Evolutionary conservation across 2,113 vertebrate genomes (phyloP).

Genomic region (Dicentrarchus labrax): DNA sequence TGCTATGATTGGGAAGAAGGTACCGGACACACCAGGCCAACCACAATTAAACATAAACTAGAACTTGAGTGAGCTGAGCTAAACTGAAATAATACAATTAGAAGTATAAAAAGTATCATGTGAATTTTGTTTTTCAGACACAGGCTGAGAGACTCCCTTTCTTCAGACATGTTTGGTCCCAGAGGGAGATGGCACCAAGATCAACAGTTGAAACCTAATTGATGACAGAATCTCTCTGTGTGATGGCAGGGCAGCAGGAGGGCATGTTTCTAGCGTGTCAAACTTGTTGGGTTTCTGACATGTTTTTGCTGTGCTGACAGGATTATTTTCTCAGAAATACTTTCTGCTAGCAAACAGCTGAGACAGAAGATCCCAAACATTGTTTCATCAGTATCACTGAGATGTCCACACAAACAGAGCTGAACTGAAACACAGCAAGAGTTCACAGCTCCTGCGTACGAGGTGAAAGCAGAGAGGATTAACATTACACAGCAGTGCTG

Average conservation of each 20-base stretch:
- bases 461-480: constrained; percentile 22
- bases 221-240: background rate
- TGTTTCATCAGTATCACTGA: background rate
- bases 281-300: background rate
- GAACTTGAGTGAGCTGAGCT: too few relatives aligned
- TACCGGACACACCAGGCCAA: too few relatives aligned
- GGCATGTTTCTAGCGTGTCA: background rate
- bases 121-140: background rate
- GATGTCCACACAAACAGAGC: background rate
- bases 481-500: background rate
- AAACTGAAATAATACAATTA: background rate
- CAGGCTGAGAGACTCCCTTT: background rate
- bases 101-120: background rate
- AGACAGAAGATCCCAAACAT: background rate
- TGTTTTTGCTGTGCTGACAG: background rate
- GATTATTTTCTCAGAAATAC: constrained; percentile 13
- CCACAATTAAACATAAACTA: too few relatives aligned
- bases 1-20: too few relatives aligned
- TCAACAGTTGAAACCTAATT: background rate
- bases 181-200: background rate
- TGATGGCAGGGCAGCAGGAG: background rate
- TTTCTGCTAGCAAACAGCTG: constrained; percentile 27
- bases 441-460: background rate
- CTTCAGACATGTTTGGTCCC: constrained; percentile 2
- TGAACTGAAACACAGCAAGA: constrained; percentile 7